phyloP scores from a whole-genome alignment of 1,140 invertebrate species.

The Drosophila virilis region DNA sequence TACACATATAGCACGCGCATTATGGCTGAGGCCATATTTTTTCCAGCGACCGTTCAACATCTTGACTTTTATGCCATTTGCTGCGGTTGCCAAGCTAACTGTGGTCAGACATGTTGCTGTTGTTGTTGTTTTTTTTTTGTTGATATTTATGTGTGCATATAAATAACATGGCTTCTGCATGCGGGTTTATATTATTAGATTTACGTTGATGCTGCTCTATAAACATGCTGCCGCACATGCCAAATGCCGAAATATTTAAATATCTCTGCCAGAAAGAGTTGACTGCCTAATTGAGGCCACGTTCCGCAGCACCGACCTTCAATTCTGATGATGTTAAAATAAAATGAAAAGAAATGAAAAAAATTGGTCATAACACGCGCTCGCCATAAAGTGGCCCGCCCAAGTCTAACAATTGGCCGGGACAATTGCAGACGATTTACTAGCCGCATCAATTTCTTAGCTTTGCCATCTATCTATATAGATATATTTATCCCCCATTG shows the following conservation, averaged over 20 bases:
- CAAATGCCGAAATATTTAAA: slow-evolving; percentile 67
- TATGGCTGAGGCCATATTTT: slow-evolving; percentile 74
- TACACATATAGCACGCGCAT: slow-evolving; percentile 36
- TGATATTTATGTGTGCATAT: slow-evolving; percentile 77
- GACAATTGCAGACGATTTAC: slow-evolving; percentile 68
- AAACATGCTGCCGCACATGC: slow-evolving; percentile 65
- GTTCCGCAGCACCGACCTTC: slow-evolving; percentile 41
- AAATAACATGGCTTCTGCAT: slow-evolving; percentile 66
- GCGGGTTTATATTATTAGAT: slow-evolving; percentile 77
- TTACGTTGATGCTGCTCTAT: slow-evolving; percentile 60
- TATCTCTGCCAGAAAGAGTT: slow-evolving; percentile 68
- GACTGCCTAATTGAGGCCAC: slow-evolving; percentile 68
- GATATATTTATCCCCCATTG: slow-evolving; percentile 18
- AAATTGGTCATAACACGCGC: slow-evolving; percentile 60
- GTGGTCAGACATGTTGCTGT: slow-evolving; percentile 56
- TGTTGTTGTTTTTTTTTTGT: slow-evolving; percentile 40
- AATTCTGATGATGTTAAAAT: slow-evolving; percentile 48
- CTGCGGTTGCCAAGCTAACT: slow-evolving; percentile 75
- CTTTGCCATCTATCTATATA: slow-evolving; percentile 18
- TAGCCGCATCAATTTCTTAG: slow-evolving; percentile 46
- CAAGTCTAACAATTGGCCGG: slow-evolving; percentile 55
- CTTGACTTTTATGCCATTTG: slow-evolving; percentile 81
- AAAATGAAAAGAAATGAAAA: neutral
- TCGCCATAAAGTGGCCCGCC: slow-evolving; percentile 27
- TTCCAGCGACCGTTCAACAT: slow-evolving; percentile 70